Evolutionary conservation across 2,888 invertebrate genomes (phyloP), one percentile per base, ranked within the genome.

Genomic region (Prenolepis imparis): DNA sequence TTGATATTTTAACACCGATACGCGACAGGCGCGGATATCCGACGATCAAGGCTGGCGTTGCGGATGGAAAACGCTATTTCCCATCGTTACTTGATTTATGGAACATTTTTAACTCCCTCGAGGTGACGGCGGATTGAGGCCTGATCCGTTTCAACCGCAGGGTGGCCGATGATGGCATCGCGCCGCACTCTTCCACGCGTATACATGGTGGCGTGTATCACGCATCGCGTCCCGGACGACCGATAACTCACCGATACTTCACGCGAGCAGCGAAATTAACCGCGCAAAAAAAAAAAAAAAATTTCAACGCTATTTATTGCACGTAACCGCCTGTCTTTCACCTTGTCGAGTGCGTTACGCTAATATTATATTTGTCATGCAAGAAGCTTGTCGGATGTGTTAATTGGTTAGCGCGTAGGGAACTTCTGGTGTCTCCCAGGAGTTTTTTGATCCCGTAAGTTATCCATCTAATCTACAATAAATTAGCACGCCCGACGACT

Each of bases 61-160:
- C 88, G 89, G 86, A 90, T 88, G 90, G 89, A 90, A 85, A 85
- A 67, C 87, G 88, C 88, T 90, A 92, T 93, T 94, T 92, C 91
- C 92, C 93, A 91, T 92, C 92, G 91, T 92, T 93, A 93, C 91
- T 91, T 93, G 93, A 94, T 94, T 93, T 94, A 93, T 93, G 92
- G 90, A 91, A 89, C 92, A 91, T 92, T 94, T 94, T 94, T 92
- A 91, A 92, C 92, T 91, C 91, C 90, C 92, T 85, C 85, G 90
- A 89, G 91, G 91, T 89, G 70, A 92, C 78, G 83, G 57, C 55
- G 73, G 59, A 36, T 18, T 73, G 72, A 67, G 39, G 82, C 89
- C 84, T 57, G 88, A 88, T 87, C 85, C 63, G 41, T 70, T 80
- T 85, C 77, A 82, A 85, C 87, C 83, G 78, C 70, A 68, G 57